Percentiles rank a stretch among this genome's conserved stretches.
phyloP scores from a whole-genome alignment of 2,888 invertebrate genomes.

The Eupithecia abbreviata region DNA sequence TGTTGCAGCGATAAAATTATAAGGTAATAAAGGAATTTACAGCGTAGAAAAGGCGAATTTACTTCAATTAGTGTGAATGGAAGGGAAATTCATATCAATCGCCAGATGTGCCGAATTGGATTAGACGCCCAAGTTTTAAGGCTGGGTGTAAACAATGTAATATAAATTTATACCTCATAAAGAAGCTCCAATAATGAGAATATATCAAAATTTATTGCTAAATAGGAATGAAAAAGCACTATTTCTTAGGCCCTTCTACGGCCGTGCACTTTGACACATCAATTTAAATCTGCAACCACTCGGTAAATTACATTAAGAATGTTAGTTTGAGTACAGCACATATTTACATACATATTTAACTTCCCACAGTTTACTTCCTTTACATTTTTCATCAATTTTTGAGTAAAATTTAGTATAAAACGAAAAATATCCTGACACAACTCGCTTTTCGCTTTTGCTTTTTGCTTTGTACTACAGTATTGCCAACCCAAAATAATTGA shows the following conservation, averaged over 20 bases:
- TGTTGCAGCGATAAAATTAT: background rate
- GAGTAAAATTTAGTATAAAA: conserved; percentile 61
- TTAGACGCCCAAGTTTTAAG: conserved; percentile 57
- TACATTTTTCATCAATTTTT: conserved; percentile 58
- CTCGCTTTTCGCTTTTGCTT: conserved; percentile 54
- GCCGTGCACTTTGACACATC: conserved; percentile 75
- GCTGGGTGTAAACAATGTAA: conserved; percentile 12
- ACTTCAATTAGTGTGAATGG: conserved; percentile 60
- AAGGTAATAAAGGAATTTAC: conserved; percentile 7
- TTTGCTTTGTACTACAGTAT: conserved; percentile 74
- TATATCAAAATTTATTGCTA: conserved; percentile 51
- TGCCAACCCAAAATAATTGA: conserved; percentile 55
- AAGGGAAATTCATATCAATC: conserved; percentile 55
- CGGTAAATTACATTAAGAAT: conserved; percentile 30
- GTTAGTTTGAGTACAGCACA: conserved; percentile 23
- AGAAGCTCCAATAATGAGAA: conserved; percentile 20
- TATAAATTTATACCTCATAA: conserved; percentile 9
- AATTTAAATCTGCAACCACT: conserved; percentile 57
- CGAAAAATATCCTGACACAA: conserved; percentile 76
- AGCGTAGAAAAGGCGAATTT: conserved; percentile 46
- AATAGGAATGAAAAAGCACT: conserved; percentile 59
- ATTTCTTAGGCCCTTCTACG: conserved; percentile 68
- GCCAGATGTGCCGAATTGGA: conserved; percentile 69
- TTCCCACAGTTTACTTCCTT: conserved; percentile 51
- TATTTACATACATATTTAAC: conserved; percentile 51